Evolutionary conservation across 2,888 invertebrate genomes (phyloP), one percentile per base, ranked within the genome.

Genomic region (Tetragonula carbonaria): DNA sequence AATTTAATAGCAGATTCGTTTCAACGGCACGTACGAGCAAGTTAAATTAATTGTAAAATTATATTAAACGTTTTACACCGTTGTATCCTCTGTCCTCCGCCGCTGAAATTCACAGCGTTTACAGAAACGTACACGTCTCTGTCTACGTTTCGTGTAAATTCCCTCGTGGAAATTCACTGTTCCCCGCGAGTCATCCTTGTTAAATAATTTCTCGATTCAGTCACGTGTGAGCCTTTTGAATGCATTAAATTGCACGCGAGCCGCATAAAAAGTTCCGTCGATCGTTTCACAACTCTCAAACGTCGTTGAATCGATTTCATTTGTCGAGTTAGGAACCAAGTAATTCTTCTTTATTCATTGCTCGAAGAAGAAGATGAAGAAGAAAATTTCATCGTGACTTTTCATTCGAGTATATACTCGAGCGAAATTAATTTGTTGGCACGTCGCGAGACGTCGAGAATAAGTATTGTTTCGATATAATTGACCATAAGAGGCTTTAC

Each of bases 401-500:
- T n/a, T 21, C 28, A 6, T 38, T 4, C 18, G 62, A 16, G n/a
- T 0, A 51, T n/a, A 72, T 28, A 13, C 45, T 4, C 55, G n/a
- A 23, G n/a, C 3, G n/a, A 23, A 45, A 45, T 14, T 57, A 55
- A 53, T 23, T 75, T 51, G 86, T 33, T 80, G 78, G 78, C 51
- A 53, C 73, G 68, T 71, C 70, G 79, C 70, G 79, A 81, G 74
- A 86, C 73, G 68, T 74, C 70, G 79, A 80, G 74, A 86, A 85
- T 85, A 84, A 90, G 90, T 84, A 87, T 76, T 83, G 78, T 51
- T 28, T n/a, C 72, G 50, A 73, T 78, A 73, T 78, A 75, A 86
- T 78, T 78, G 71, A 71, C 82, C 88, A 71, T 82, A 88, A 90
- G 86, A 78, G 85, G 87, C 88, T 86, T 88, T 85, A n/a, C n/a